Percentiles rank a stretch among this genome's conserved stretches.
phyloP scores from a whole-genome alignment of 2,113 vertebrate genomes.

The Oryzias celebensis region DNA sequence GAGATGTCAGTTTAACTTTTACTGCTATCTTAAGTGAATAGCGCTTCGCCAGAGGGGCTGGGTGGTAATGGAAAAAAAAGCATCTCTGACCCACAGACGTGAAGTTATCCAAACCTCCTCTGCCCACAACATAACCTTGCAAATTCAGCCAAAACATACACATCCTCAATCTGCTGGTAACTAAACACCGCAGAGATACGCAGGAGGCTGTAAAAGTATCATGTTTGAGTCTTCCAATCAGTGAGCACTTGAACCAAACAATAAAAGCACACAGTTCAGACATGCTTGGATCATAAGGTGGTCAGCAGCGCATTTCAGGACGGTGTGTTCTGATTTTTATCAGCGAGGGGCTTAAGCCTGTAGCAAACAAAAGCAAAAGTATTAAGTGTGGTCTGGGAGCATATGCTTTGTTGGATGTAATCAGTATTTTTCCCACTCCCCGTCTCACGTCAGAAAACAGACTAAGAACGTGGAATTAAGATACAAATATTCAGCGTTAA shows the following conservation, averaged over 20 bases:
- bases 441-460: constrained; percentile 4
- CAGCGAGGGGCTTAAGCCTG: not conserved
- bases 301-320: not conserved
- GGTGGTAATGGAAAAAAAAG: constrained; percentile 44
- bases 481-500: no score
- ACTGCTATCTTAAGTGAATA: constrained; percentile 38
- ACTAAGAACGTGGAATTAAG: not conserved
- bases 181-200: constrained; percentile 26
- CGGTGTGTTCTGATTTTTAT: constrained; percentile 10
- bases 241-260: not conserved
- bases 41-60: constrained; percentile 12
- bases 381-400: not conserved
- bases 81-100: constrained; percentile 39
- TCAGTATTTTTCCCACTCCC: not conserved
- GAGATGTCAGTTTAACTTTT: constrained; percentile 45
- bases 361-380: constrained; percentile 20
- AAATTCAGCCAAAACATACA: constrained; percentile 42
- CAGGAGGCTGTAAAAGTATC: constrained; percentile 3
- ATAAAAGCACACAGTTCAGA: not conserved
- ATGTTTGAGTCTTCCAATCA: not conserved
- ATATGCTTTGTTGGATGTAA: not conserved
- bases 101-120: constrained; percentile 25
- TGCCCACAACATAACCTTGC: constrained; percentile 38
- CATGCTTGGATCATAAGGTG: not conserved
- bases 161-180: constrained; percentile 36